Evolutionary conservation across 1,140 invertebrate genomes (phyloP).

Genomic region (Coboldia fuscipes): DNA sequence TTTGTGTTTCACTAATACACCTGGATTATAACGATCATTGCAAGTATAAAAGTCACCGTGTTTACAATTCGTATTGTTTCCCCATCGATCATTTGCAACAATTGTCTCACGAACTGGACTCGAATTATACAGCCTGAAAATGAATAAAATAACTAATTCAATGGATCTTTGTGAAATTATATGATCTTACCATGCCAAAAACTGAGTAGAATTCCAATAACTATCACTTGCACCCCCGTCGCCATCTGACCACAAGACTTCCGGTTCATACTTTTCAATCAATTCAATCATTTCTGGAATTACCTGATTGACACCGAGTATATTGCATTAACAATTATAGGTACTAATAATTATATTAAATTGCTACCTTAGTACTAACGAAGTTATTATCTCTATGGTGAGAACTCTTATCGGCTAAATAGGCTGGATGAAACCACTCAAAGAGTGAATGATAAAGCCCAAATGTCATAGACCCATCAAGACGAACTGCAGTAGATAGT

Average conservation of each 20-base stretch:
- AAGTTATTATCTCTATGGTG: slow-evolving; percentile 44
- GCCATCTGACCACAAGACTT: slow-evolving; percentile 87
- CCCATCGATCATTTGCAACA: slow-evolving; percentile 65
- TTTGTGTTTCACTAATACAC: slow-evolving; percentile 48
- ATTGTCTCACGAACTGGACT: slow-evolving; percentile 78
- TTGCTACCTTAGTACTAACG: slow-evolving; percentile 32
- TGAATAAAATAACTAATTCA: not conserved
- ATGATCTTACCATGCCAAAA: slow-evolving; percentile 51
- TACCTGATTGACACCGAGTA: slow-evolving; percentile 10
- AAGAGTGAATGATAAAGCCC: slow-evolving; percentile 77
- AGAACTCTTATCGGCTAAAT: slow-evolving; percentile 44
- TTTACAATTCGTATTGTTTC: slow-evolving; percentile 45
- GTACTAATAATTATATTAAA: not conserved
- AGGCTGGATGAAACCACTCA: slow-evolving; percentile 83
- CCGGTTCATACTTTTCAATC: slow-evolving; percentile 59
- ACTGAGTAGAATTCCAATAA: slow-evolving; percentile 64
- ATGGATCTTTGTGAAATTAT: not conserved
- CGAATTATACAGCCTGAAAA: slow-evolving; percentile 59
- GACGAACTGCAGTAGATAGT: slow-evolving; percentile 41
- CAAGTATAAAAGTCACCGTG: slow-evolving; percentile 82
- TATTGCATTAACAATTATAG: not conserved
- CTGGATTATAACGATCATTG: slow-evolving; percentile 70
- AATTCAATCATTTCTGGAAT: slow-evolving; percentile 55
- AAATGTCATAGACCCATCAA: slow-evolving; percentile 40
- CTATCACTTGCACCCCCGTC: slow-evolving; percentile 60